Conservation (phyloP, 2,888 invertebrate species). For the Liposcelis brunnea region DNA sequence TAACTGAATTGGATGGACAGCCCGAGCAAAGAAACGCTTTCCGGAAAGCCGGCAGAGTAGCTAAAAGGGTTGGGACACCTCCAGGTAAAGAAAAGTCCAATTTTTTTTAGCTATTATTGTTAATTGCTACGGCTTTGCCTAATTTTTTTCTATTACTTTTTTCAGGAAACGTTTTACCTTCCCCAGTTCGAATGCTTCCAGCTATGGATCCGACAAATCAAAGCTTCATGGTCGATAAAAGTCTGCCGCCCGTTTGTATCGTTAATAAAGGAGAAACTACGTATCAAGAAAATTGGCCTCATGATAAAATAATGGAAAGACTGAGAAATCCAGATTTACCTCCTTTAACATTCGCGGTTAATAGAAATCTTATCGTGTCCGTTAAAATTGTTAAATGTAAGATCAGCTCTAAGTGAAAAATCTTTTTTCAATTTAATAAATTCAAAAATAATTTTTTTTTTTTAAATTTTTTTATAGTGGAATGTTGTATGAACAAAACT, state of each 20-base stretch:
- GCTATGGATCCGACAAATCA: constrained; percentile 45
- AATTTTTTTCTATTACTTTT: not conserved
- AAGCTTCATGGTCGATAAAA: constrained; percentile 35
- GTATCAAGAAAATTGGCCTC: constrained; percentile 36
- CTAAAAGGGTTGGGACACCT: constrained; percentile 24
- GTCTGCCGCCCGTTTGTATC: constrained; percentile 21
- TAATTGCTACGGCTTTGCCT: not conserved
- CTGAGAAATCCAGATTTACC: constrained; percentile 35
- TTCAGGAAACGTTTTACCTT: not conserved
- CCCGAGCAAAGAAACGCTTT: constrained; percentile 28
- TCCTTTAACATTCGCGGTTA: constrained; percentile 52
- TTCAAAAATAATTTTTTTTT: constrained; percentile 2
- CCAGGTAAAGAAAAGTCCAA: constrained; percentile 19
- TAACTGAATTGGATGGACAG: constrained; percentile 56
- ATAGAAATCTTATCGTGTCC: constrained; percentile 53
- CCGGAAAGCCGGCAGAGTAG: constrained; percentile 21
- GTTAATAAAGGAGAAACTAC: constrained; percentile 27
- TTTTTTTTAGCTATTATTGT: constrained; percentile 20
- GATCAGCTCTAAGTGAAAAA: constrained; percentile 23
- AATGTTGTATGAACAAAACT: constrained; percentile 52
- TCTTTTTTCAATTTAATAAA: constrained; percentile 10
- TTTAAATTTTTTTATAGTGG: constrained; percentile 34
- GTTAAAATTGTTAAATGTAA: constrained; percentile 58
- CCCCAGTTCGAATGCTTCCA: constrained; percentile 21
- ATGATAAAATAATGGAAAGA: constrained; percentile 35